phyloP scores from a whole-genome alignment of 2,888 invertebrate species.

The Caenorhabditis angaria region DNA sequence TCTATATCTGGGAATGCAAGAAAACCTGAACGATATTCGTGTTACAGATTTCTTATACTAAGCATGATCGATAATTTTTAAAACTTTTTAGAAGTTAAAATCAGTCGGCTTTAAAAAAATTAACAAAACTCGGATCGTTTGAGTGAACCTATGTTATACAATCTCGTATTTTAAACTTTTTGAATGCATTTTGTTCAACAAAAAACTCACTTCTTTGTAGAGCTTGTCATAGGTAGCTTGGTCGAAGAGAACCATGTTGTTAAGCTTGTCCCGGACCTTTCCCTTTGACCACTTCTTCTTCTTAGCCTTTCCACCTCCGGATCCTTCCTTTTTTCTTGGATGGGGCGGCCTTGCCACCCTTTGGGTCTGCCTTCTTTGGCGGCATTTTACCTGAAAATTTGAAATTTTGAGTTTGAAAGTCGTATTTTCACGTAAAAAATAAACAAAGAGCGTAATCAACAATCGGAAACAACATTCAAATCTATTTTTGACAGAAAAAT shows the following conservation, averaged over 20 bases:
- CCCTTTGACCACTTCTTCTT: constrained; percentile 99
- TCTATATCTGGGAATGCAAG: too few relatives aligned
- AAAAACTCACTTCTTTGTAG: constrained; percentile 81
- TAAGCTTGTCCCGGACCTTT: constrained; percentile 99
- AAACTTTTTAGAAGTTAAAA: too few relatives aligned
- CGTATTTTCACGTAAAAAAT: too few relatives aligned
- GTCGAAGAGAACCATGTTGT: constrained; percentile 97
- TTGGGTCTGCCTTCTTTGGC: constrained; percentile 72
- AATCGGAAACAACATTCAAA: too few relatives aligned
- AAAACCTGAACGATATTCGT: too few relatives aligned
- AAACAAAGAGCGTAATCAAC: neutral
- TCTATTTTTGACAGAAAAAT: too few relatives aligned
- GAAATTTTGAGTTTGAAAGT: constrained; percentile 9
- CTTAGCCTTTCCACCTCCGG: constrained; percentile 70
- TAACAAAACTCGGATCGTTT: too few relatives aligned
- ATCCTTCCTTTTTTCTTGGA: constrained; percentile 73
- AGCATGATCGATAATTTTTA: too few relatives aligned
- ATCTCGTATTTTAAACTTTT: too few relatives aligned
- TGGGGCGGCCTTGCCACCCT: constrained; percentile 74
- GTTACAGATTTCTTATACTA: too few relatives aligned
- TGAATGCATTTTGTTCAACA: neutral
- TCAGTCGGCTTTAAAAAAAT: too few relatives aligned
- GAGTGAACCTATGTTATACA: too few relatives aligned
- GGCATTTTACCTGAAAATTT: constrained; percentile 62
- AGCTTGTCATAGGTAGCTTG: constrained; percentile 97